Conservation (phyloP, 2,113 vertebrate genomes). For the Ia io region DNA sequence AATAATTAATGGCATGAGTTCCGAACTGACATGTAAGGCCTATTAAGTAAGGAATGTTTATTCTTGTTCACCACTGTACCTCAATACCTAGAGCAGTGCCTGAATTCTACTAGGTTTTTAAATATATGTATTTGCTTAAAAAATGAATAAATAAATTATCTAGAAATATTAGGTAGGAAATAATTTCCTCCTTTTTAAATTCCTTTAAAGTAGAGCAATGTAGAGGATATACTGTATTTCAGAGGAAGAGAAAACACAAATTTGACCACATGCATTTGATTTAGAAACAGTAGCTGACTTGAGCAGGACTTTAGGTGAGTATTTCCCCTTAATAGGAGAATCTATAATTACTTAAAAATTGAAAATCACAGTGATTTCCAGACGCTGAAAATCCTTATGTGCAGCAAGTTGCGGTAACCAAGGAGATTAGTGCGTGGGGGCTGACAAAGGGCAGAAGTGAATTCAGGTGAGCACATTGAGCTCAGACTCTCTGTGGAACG, state of each 20-base stretch:
- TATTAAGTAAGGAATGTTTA: neutral
- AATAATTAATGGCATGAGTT: neutral
- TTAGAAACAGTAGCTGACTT: neutral
- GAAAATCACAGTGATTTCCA: slow-evolving; percentile 3
- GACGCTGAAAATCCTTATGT: neutral
- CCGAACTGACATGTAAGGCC: neutral
- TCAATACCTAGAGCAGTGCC: neutral
- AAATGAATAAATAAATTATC: neutral
- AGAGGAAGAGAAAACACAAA: neutral
- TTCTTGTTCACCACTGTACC: neutral
- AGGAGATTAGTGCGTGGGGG: neutral
- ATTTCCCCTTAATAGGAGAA: neutral
- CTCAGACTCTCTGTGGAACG: neutral
- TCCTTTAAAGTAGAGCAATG: neutral
- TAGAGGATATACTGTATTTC: neutral
- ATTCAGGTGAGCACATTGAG: neutral
- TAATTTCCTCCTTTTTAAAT: neutral
- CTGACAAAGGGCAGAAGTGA: neutral
- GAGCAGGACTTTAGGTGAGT: neutral
- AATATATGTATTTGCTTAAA: neutral
- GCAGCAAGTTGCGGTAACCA: neutral
- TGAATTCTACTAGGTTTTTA: neutral
- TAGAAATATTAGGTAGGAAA: slow-evolving; percentile 2
- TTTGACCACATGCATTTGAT: neutral
- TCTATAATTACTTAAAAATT: neutral